phyloP scores from a whole-genome alignment of 2,113 vertebrate species.

The Formicarius rufipectus region DNA sequence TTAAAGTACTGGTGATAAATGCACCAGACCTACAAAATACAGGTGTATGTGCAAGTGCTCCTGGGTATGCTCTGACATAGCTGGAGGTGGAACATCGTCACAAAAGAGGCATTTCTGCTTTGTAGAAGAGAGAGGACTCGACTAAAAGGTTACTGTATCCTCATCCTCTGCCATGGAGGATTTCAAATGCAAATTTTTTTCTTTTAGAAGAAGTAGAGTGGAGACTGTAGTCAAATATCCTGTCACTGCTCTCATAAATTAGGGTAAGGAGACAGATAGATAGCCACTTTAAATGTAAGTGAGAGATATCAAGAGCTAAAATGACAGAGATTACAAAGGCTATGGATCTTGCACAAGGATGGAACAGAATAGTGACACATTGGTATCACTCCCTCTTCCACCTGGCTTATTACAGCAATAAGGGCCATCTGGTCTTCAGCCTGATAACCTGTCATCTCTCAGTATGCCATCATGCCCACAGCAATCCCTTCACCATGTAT shows the following conservation, averaged over 20 bases:
- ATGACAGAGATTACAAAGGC: background rate
- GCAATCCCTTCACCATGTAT: background rate
- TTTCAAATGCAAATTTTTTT: background rate
- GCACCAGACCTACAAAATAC: background rate
- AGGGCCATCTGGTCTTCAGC: background rate
- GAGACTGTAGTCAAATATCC: background rate
- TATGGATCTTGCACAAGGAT: background rate
- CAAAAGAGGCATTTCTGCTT: background rate
- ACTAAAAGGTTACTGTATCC: background rate
- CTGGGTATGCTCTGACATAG: background rate
- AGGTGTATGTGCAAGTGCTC: background rate
- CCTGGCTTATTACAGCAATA: background rate
- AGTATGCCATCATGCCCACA: accelerated
- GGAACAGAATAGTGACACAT: accelerated
- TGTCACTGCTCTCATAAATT: background rate
- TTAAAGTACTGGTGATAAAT: background rate
- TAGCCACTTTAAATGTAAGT: background rate
- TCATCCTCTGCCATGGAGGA: accelerated
- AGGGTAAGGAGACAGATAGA: background rate
- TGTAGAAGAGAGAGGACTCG: background rate
- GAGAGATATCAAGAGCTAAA: background rate
- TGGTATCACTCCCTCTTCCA: background rate
- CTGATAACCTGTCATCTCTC: background rate
- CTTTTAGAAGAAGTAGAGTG: background rate
- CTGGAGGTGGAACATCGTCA: background rate